Conservation (phyloP, 2,888 invertebrate genomes). For the Cephonodes hylas region DNA sequence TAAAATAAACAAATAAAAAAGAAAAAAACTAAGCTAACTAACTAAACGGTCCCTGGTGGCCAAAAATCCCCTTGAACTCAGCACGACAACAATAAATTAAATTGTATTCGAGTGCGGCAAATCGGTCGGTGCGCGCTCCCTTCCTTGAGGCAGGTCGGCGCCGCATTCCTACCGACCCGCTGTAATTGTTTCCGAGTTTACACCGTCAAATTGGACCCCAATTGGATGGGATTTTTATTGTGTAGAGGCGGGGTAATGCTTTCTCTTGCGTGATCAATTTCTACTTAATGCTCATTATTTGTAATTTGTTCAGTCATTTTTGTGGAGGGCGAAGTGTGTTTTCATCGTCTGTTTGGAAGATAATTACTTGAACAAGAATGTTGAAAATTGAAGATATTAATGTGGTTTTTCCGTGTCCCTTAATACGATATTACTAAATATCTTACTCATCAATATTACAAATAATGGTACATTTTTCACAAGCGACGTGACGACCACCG, state of each 20-base stretch:
- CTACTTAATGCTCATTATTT: neutral
- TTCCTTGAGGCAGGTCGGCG: conserved; percentile 14
- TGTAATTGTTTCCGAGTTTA: conserved; percentile 5
- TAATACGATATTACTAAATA: neutral
- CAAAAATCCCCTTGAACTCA: conserved; percentile 6
- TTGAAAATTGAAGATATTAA: no score
- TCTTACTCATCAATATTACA: neutral
- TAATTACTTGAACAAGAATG: no score
- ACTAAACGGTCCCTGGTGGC: neutral
- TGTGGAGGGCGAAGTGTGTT: neutral
- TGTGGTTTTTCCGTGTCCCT: no score
- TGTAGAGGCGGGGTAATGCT: neutral
- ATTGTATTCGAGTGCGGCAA: conserved; percentile 1
- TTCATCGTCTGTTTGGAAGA: neutral
- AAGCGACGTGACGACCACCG: neutral
- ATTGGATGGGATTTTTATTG: neutral
- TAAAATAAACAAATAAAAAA: neutral
- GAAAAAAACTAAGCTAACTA: neutral
- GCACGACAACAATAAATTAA: conserved; percentile 11
- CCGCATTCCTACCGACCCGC: neutral
- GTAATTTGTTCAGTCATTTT: neutral
- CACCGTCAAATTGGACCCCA: neutral
- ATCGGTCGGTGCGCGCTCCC: neutral
- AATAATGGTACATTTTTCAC: neutral
- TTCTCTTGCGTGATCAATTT: neutral